Base-by-base conservation (phyloP, 2,113 vertebrate species). In the Nycticebus coucang region DNA sequence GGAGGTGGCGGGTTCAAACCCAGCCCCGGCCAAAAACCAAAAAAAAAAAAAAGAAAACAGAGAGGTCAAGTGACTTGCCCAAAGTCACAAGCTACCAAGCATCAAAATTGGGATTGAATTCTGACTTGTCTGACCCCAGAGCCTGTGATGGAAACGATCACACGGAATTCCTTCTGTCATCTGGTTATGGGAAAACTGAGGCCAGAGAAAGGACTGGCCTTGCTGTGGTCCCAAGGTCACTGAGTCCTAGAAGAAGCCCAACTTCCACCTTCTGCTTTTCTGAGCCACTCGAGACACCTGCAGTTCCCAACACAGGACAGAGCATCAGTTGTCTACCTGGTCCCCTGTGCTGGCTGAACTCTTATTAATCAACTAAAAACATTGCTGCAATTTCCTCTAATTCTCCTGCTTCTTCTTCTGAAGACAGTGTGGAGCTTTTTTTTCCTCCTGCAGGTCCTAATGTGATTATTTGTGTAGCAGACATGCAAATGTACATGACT, bases 381-480 rank as follows among this genome's bases (percentile, higher is more conserved):
- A 21, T 13, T 2, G 11, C 22, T 5, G 7, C 1, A 2, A 0
- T 21, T 69, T 28, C 53, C 86, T n/a, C 62, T 21, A 59, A 53
- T 30, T 83, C 83, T 41, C 50, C 68, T 83, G 60, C 14, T 64
- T 68, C 77, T 90, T 59, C 82, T 95, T 89, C 75, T 66, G 45
- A 53, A 89, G 81, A 72, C 24, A 72, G 30, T 24, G 0, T 0
- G 0, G 68, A 59, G 57, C 18, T 22, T 26, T 60, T n/a, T 37
- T 59, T n/a, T 35, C 21, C n/a, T 35, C 45, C 57, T 37, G 68
- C 41, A 53, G 53, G 83, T 84, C 91, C 92, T 75, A 90, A 88
- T 75, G 87, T 59, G 84, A 85, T 87, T 90, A 81, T 91, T 78
- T 78, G 87, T 92, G 87, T 41, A 93, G 92, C 84, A 94, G 92